Percentiles rank a stretch among this genome's conserved stretches.
Conservation (phyloP, 2,888 invertebrate genomes). For the Rotaria macrura region DNA sequence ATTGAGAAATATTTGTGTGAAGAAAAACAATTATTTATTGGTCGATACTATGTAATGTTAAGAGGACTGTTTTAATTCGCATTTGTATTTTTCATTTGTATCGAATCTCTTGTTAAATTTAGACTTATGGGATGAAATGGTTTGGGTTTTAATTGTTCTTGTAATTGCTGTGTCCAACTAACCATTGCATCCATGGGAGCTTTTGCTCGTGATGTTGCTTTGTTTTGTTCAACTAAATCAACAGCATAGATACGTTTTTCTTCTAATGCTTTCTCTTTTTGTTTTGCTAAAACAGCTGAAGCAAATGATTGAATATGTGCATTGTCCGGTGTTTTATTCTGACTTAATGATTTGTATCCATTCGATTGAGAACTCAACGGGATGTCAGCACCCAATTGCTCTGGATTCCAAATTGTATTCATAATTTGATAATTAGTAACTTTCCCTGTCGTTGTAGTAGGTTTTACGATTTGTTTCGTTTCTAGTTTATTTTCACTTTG, state of each 20-base stretch:
- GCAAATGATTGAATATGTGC: background rate
- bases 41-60: too few species aligned
- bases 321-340: background rate
- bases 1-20: too few species aligned
- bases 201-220: background rate
- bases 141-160: background rate
- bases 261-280: background rate
- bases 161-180: background rate
- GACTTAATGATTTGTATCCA: background rate
- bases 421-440: background rate
- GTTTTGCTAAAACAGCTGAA: background rate
- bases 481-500: background rate
- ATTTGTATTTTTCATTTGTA: background rate
- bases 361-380: background rate
- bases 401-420: conserved; percentile 4
- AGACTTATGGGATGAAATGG: background rate
- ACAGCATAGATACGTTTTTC: background rate
- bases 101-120: background rate
- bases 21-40: too few species aligned
- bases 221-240: background rate
- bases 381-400: background rate
- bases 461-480: background rate
- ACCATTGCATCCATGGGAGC: background rate
- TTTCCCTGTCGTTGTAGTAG: background rate
- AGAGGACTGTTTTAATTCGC: background rate